Evolutionary conservation across 2,113 vertebrate genomes (phyloP).

Genomic region (Arizona elegans): DNA sequence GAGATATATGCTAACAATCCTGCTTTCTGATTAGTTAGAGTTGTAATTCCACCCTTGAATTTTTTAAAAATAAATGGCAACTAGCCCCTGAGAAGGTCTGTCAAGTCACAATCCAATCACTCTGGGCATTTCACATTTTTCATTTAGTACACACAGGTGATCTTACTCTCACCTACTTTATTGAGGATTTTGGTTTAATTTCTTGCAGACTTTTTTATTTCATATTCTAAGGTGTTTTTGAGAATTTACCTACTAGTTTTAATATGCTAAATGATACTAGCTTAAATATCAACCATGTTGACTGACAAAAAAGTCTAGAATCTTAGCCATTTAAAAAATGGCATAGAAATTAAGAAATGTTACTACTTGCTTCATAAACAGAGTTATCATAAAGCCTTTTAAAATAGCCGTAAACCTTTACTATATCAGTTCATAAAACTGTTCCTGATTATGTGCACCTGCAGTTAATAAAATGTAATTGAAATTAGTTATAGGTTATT

Average conservation of each 20-base stretch:
- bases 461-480: conserved; percentile 58
- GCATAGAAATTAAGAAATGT: conserved; percentile 46
- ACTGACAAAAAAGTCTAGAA: conserved; percentile 31
- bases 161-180: neutral
- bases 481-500: conserved; percentile 48
- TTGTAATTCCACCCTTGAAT: neutral
- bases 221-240: neutral
- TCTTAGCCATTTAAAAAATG: conserved; percentile 22
- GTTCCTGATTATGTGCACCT: conserved; percentile 53
- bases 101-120: neutral
- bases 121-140: neutral
- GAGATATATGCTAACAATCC: neutral
- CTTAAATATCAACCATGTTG: conserved; percentile 8
- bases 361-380: conserved; percentile 45
- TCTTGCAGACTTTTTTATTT: conserved; percentile 20
- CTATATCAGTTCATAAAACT: conserved; percentile 46
- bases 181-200: neutral
- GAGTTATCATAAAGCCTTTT: conserved; percentile 48
- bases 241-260: conserved; percentile 17
- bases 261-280: neutral
- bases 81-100: neutral
- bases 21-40: neutral
- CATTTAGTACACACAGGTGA: neutral
- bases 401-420: conserved; percentile 47
- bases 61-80: neutral